These are phyloP conservation scores for Melipona beecheii DNA, from an alignment of 2,888 invertebrate species.

Conservation along the genomic window DNA sequence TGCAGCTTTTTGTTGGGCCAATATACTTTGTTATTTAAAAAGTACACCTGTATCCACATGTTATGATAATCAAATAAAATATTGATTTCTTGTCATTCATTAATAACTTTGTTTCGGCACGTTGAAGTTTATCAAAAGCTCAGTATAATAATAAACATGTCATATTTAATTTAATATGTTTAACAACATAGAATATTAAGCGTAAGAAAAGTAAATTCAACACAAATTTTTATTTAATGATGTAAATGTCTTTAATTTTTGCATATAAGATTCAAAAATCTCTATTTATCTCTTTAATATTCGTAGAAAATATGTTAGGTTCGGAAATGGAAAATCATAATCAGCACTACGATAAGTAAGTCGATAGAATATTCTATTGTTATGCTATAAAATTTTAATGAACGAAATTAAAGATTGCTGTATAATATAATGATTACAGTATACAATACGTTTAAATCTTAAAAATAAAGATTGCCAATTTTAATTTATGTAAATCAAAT, in stretches of 20 bases:
- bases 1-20: slow-evolving; percentile 93
- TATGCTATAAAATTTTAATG: not conserved
- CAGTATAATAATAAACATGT: slow-evolving; percentile 18
- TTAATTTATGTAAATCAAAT: not conserved
- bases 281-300: not conserved
- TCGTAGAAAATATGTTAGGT: not conserved
- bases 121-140: not conserved
- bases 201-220: not conserved
- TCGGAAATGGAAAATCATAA: not conserved
- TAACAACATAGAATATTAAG: not conserved
- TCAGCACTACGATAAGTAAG: not conserved
- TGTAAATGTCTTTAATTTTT: not conserved
- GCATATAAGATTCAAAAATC: not conserved
- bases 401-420: not conserved
- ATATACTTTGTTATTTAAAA: slow-evolving; percentile 93
- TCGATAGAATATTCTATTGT: not conserved
- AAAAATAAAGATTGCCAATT: not conserved
- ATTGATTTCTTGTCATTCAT: not conserved
- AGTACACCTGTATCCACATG: slow-evolving; percentile 63
- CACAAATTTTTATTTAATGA: not conserved
- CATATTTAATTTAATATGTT: not conserved
- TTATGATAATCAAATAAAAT: slow-evolving; percentile 28
- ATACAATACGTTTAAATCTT: not conserved
- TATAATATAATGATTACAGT: not conserved
- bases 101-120: not conserved